Conservation (phyloP, 2,113 vertebrate genomes). For the Brachyhypopomus gauderio region DNA sequence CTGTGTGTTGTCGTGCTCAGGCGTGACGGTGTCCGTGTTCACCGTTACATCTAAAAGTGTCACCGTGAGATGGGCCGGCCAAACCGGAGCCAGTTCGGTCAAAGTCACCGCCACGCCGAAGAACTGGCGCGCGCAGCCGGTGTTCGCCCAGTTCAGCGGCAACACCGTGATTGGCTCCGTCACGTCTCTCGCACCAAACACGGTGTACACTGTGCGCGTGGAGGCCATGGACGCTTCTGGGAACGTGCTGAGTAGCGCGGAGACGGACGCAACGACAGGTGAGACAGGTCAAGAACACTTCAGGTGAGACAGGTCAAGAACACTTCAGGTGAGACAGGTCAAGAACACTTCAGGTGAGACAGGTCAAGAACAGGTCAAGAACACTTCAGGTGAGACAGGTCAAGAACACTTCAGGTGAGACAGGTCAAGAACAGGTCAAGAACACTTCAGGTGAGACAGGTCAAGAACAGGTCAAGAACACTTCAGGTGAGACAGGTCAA, state of each 20-base stretch:
- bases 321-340: too few relatives aligned
- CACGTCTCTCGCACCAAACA: conserved; percentile 75
- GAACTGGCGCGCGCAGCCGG: conserved; percentile 58
- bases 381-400: too few relatives aligned
- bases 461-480: too few relatives aligned
- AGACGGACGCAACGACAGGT: conserved; percentile 71
- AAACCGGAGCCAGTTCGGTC: conserved; percentile 72
- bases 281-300: background rate
- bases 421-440: too few relatives aligned
- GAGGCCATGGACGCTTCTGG: conserved; percentile 76
- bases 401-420: too few relatives aligned
- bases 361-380: too few relatives aligned
- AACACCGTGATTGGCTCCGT: conserved; percentile 73
- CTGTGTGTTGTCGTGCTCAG: conserved; percentile 50
- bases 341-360: conserved; percentile 61
- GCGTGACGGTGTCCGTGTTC: conserved; percentile 70
- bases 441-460: too few relatives aligned
- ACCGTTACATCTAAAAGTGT: conserved; percentile 77
- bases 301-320: too few relatives aligned
- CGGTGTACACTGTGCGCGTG: conserved; percentile 70
- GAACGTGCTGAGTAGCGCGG: conserved; percentile 68
- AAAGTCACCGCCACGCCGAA: conserved; percentile 74
- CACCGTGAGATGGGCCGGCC: conserved; percentile 70
- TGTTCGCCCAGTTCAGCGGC: conserved; percentile 70
- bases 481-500: too few relatives aligned